Conservation (phyloP, 1,140 invertebrate genomes). For the Aphaenogaster rudis region DNA sequence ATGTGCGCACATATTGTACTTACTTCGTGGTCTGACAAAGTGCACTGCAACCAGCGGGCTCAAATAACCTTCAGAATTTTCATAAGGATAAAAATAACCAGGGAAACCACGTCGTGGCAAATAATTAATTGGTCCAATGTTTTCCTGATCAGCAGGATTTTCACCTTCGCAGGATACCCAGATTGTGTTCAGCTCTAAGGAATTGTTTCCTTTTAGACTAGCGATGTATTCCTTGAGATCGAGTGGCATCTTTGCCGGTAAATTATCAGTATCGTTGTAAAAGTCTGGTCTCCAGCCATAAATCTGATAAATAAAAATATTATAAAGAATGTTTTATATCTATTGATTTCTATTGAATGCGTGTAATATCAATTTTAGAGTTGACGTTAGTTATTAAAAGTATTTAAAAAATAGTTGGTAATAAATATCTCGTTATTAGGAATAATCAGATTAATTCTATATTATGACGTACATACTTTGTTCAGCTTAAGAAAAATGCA, state of each 20-base stretch:
- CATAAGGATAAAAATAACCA: constrained; percentile 94
- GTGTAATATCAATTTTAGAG: not conserved
- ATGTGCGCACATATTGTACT: constrained; percentile 82
- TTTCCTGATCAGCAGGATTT: constrained; percentile 95
- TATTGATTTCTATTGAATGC: not conserved
- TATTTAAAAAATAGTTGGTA: not conserved
- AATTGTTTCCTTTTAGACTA: constrained; percentile 82
- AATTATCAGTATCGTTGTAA: constrained; percentile 88
- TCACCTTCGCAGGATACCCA: constrained; percentile 96
- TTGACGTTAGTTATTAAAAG: not conserved
- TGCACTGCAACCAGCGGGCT: constrained; percentile 96
- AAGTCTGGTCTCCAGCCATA: constrained; percentile 92
- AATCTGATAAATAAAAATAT: constrained; percentile 86
- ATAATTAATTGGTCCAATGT: constrained; percentile 93
- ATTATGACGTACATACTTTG: constrained; percentile 87
- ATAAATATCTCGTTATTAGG: constrained; percentile 2
- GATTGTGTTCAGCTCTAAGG: constrained; percentile 90
- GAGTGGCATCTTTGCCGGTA: constrained; percentile 90
- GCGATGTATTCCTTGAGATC: constrained; percentile 89
- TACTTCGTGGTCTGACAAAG: constrained; percentile 92
- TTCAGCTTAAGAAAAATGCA: constrained; percentile 95
- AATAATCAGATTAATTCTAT: not conserved
- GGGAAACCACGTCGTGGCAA: constrained; percentile 90
- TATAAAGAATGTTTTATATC: not conserved
- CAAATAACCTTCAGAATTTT: constrained; percentile 94